Evolutionary conservation across 2,888 invertebrate species (phyloP).

Genomic region (Caenorhabditis sp.): DNA sequence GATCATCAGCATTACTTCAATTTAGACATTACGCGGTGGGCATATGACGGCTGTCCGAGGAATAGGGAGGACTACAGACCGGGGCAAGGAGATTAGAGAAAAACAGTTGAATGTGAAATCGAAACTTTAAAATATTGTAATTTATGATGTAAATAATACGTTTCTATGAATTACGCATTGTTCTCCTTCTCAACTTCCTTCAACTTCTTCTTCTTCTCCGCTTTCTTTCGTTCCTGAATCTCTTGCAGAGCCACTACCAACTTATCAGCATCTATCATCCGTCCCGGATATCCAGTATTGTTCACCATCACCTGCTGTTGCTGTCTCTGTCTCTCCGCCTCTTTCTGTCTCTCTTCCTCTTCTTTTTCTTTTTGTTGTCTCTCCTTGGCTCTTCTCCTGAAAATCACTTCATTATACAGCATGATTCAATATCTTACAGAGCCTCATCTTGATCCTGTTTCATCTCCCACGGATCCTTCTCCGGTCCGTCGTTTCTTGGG

Average conservation of each 20-base stretch:
- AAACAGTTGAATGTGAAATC: background rate
- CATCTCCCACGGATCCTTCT: constrained; percentile 61
- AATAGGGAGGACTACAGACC: constrained; percentile 37
- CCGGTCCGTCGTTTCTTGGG: constrained; percentile 62
- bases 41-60: constrained; percentile 47
- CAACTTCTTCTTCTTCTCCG: constrained; percentile 58
- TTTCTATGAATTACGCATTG: background rate
- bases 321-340: constrained; percentile 7
- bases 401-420: too few relatives aligned
- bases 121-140: too few relatives aligned
- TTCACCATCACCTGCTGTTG: constrained; percentile 47
- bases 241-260: constrained; percentile 63
- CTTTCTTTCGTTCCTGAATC: constrained; percentile 63
- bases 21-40: constrained; percentile 34
- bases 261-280: constrained; percentile 71
- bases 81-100: constrained; percentile 8
- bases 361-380: constrained; percentile 34
- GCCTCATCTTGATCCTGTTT: constrained; percentile 54
- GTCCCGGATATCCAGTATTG: constrained; percentile 33
- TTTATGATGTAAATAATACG: background rate
- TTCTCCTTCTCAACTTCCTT: constrained; percentile 49
- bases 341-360: constrained; percentile 18
- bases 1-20: constrained; percentile 53
- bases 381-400: constrained; percentile 47
- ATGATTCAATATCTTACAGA: too few relatives aligned